phyloP scores from a whole-genome alignment of 2,888 invertebrate genomes.

The Sesia apiformis region DNA sequence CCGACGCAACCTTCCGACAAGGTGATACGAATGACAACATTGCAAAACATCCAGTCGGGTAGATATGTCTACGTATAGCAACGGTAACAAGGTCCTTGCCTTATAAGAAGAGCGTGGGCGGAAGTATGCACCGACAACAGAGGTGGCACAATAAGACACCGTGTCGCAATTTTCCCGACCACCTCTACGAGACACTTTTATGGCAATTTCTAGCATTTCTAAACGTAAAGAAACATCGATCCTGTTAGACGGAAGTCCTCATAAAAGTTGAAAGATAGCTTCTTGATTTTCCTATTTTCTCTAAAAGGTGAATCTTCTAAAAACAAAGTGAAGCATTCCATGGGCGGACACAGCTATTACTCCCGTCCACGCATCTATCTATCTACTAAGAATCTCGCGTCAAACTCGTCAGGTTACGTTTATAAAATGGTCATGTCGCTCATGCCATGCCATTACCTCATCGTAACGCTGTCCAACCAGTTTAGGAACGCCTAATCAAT shows the following conservation, averaged over 20 bases:
- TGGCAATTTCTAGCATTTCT: too few species aligned
- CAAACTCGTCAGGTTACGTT: too few species aligned
- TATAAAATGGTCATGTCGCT: neutral
- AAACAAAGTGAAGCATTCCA: too few species aligned
- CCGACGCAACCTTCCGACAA: conserved; percentile 27
- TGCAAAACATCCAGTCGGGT: conserved; percentile 33
- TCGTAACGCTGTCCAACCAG: conserved; percentile 4
- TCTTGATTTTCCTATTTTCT: too few species aligned
- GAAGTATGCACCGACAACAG: conserved; percentile 36
- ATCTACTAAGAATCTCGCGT: too few species aligned
- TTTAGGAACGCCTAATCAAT: too few species aligned
- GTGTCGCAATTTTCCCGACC: conserved; percentile 4
- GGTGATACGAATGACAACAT: conserved; percentile 28
- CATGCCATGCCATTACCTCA: neutral
- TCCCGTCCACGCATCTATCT: too few species aligned
- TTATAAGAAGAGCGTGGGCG: conserved; percentile 53
- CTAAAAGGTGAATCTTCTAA: too few species aligned
- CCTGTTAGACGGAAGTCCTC: too few species aligned
- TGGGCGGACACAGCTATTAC: too few species aligned
- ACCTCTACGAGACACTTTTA: neutral
- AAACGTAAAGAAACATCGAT: too few species aligned
- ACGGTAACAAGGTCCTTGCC: conserved; percentile 52
- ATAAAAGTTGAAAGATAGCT: too few species aligned
- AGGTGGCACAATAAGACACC: conserved; percentile 7
- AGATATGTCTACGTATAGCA: conserved; percentile 41